Base-by-base conservation (phyloP, 2,113 vertebrate species). In the Macaca nemestrina region DNA sequence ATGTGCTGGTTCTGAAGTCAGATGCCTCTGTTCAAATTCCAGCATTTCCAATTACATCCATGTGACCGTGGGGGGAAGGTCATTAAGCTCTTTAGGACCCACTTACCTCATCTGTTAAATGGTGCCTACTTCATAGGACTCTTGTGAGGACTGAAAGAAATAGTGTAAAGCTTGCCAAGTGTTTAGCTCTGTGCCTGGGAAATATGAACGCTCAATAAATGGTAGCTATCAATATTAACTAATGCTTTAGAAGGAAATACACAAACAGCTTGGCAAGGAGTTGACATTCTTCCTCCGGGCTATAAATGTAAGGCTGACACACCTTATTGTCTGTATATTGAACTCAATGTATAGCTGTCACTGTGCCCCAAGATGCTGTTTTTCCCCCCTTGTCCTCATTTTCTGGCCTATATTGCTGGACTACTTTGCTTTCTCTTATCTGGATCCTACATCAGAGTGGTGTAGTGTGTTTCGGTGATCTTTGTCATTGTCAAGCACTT, bases 111-210 rank as follows among this genome's bases (percentile, higher is more conserved):
- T 78, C 90, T 80, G 70, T 48, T 87, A 72, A 92, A 88, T 76
- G 75, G 38, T 52, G 82, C 35, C 75, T 80, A 59, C 68, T 95
- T 90, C 64, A 13, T 4, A 25, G 64, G 61, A 76, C 84, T 87
- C 61, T 92, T 73, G 14, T 70, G 61, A 88, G 72, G 79, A 70
- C n/a, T 45, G 38, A 96, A 88, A 59, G 57, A 95, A 82, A 90
- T 81, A 52, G 90, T 50, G 7, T 61, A 30, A 83, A 93, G 22
- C 50, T 96, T 92, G 40, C 83, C 70, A 86, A 84, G 38, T 22
- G 32, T 13, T 93, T 59, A n/a, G 52, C 88, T 95, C 38, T 59
- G 38, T 70, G 40, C 50, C 23, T 75, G 64, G 50, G 72, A 85
- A 97, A 92, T 6, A 43, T 17, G 43, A 94, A 45, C 27, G 57